Evolutionary conservation across 2,113 vertebrate genomes (phyloP).

Genomic region (Melanotaenia duboulayi): DNA sequence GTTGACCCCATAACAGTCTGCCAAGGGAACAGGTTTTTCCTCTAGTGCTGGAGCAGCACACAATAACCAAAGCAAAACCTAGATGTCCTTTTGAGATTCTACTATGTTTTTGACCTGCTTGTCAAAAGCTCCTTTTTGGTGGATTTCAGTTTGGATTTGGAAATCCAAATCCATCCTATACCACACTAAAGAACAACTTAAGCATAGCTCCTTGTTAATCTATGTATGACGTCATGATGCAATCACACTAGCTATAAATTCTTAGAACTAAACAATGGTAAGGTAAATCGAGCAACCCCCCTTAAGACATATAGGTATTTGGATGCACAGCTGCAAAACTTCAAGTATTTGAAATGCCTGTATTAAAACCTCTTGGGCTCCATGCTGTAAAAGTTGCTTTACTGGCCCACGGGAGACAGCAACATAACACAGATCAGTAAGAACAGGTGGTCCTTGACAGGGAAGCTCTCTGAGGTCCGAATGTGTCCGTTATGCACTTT

Average conservation of each 20-base stretch:
- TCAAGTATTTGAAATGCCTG: slow-evolving; percentile 31
- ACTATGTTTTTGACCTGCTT: slow-evolving; percentile 28
- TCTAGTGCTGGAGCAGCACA: slow-evolving; percentile 55
- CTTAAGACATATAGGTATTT: slow-evolving; percentile 6
- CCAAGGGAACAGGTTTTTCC: slow-evolving; percentile 77
- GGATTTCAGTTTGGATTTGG: slow-evolving; percentile 17
- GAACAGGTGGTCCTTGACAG: slow-evolving; percentile 52
- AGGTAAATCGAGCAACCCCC: slow-evolving; percentile 47
- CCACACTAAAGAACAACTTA: slow-evolving; percentile 22
- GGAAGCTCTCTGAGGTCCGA: slow-evolving; percentile 18
- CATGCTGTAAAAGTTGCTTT: slow-evolving; percentile 14
- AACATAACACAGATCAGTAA: slow-evolving; percentile 32
- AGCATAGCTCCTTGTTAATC: slow-evolving; percentile 31
- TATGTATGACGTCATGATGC: slow-evolving; percentile 39
- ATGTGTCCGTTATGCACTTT: slow-evolving; percentile 8
- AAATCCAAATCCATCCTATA: slow-evolving; percentile 41
- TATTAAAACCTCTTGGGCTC: slow-evolving; percentile 26
- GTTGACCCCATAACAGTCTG: slow-evolving; percentile 68
- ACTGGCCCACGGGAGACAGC: slow-evolving; percentile 22
- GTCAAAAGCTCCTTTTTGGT: slow-evolving; percentile 20
- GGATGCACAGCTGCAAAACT: slow-evolving; percentile 48
- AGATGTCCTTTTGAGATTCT: slow-evolving; percentile 21
- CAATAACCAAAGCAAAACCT: slow-evolving; percentile 44
- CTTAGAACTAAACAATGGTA: slow-evolving; percentile 51
- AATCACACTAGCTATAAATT: slow-evolving; percentile 13